Percentiles rank a stretch among this genome's conserved stretches.
phyloP scores from a whole-genome alignment of 2,797 vertebrate genomes.

The Trichosurus vulpecula region DNA sequence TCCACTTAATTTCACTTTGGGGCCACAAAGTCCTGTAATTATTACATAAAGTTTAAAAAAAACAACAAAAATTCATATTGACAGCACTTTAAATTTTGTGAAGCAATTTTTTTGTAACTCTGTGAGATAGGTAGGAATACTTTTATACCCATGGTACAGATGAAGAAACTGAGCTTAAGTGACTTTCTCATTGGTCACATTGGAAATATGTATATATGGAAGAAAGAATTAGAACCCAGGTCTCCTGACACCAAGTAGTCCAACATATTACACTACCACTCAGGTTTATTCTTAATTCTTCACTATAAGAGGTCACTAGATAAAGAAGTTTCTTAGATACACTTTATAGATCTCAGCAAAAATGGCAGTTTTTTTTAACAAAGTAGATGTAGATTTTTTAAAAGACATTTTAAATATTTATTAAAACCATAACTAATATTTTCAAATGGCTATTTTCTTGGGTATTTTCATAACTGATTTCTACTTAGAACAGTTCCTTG shows the following conservation, averaged over 20 bases:
- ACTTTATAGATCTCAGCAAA: conserved; percentile 13
- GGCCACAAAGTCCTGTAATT: not conserved
- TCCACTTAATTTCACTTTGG: not conserved
- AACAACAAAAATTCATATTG: not conserved
- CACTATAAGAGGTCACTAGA: not conserved
- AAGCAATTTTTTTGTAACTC: not conserved
- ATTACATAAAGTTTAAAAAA: conserved; percentile 4
- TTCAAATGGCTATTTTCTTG: not conserved
- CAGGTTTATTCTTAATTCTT: not conserved
- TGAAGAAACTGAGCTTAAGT: not conserved
- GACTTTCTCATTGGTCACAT: not conserved
- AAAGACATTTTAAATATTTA: conserved; percentile 31
- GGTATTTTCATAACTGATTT: not conserved
- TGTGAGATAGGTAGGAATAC: not conserved
- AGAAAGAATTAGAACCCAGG: not conserved
- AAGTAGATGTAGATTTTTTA: conserved; percentile 18
- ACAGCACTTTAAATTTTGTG: not conserved
- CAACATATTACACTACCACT: conserved; percentile 21
- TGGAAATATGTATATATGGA: not conserved
- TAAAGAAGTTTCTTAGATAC: conserved; percentile 20
- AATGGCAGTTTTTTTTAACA: conserved; percentile 38
- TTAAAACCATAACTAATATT: conserved; percentile 30
- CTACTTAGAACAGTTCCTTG: not conserved
- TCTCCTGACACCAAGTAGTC: not conserved
- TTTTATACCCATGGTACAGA: not conserved